These are phyloP conservation scores for Melangyna quadrimaculata DNA, from an alignment of 2,888 invertebrate species.

Conservation along the genomic window DNA sequence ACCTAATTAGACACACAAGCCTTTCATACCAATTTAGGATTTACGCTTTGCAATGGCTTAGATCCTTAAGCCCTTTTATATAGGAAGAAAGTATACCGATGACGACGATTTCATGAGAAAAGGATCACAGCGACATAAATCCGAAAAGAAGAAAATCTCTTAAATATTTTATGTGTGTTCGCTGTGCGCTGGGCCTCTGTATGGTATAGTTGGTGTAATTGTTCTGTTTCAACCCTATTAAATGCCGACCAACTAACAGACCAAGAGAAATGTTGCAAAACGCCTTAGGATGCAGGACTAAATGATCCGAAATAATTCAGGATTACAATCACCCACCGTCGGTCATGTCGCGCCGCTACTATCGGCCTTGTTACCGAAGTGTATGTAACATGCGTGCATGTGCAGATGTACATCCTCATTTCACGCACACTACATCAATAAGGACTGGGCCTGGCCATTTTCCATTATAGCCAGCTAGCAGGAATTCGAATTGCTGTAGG, in stretches of 20 bases:
- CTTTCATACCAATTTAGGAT: slow-evolving; percentile 36
- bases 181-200: not conserved
- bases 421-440: not conserved
- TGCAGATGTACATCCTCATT: not conserved
- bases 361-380: not conserved
- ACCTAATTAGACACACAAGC: slow-evolving; percentile 41
- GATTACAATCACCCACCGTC: slow-evolving; percentile 47
- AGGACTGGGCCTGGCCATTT: not conserved
- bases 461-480: not conserved
- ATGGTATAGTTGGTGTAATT: slow-evolving; percentile 49
- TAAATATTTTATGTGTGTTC: not conserved
- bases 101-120: slow-evolving; percentile 22
- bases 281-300: slow-evolving; percentile 63
- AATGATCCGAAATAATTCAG: slow-evolving; percentile 67
- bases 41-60: slow-evolving; percentile 13
- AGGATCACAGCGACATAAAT: slow-evolving; percentile 61
- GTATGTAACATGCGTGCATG: not conserved
- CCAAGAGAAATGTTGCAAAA: slow-evolving; percentile 60
- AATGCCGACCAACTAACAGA: slow-evolving; percentile 28
- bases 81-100: not conserved
- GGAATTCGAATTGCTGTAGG: too few relatives aligned
- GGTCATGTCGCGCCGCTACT: not conserved
- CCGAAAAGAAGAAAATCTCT: slow-evolving; percentile 27
- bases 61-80: slow-evolving; percentile 7
- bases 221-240: slow-evolving; percentile 31